These are phyloP conservation scores for Tinea semifulvella DNA, from an alignment of 2,888 invertebrate genomes.

Conservation along the genomic window DNA sequence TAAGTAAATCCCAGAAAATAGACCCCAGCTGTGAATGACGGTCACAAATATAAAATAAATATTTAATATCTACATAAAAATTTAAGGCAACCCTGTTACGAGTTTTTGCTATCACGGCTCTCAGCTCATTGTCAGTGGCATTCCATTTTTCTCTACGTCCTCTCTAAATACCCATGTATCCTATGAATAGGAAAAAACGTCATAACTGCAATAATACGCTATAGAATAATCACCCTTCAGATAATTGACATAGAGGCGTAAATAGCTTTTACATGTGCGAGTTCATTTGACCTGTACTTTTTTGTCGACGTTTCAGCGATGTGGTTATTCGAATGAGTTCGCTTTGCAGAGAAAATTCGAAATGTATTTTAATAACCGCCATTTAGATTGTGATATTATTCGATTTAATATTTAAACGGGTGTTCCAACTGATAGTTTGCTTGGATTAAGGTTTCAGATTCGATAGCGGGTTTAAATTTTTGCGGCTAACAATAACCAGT, in stretches of 20 bases:
- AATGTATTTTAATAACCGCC: conserved; percentile 6
- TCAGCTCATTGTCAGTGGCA: conserved; percentile 56
- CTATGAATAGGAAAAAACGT: conserved; percentile 21
- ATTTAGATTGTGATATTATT: too few species aligned
- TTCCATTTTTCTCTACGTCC: conserved; percentile 54
- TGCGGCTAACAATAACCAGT: not conserved
- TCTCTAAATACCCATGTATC: conserved; percentile 16
- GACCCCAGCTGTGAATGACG: too few species aligned
- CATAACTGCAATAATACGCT: not conserved
- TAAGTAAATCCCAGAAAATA: too few species aligned
- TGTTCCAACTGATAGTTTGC: not conserved
- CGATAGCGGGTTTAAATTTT: not conserved
- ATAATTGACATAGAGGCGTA: not conserved
- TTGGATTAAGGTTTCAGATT: not conserved
- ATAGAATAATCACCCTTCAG: not conserved
- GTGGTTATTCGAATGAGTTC: conserved; percentile 60
- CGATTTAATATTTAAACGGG: too few species aligned
- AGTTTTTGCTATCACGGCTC: conserved; percentile 62
- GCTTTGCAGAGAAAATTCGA: conserved; percentile 37
- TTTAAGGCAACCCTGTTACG: conserved; percentile 44
- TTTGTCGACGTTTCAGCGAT: conserved; percentile 37
- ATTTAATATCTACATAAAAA: not conserved
- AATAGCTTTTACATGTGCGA: conserved; percentile 20
- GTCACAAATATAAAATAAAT: not conserved
- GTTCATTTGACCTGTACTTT: conserved; percentile 21